Base-by-base conservation (phyloP, 92 coral and sea anemone genomes). In the Diadumene lineata region DNA sequence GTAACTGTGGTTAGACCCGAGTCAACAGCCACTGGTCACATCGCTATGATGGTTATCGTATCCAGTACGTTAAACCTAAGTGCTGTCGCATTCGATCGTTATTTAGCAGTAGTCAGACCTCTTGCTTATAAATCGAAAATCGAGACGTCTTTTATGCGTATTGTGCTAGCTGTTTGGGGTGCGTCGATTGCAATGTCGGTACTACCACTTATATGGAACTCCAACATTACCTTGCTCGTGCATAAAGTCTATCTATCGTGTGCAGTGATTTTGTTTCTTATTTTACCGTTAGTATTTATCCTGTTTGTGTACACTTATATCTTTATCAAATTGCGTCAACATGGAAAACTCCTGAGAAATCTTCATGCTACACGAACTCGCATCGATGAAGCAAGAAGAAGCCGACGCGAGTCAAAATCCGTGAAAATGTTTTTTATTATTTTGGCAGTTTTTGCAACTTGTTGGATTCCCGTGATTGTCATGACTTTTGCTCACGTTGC, bases 81-180 rank as follows among this genome's bases (percentile, higher is more conserved):
- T 25, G 78, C 85, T 31, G 91, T 86, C 19, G 81, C 91, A 0
- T 86, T 81, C 68, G 91, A 86, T 68, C 87, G 91, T 44, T 86
- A 82, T 46, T 66, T 78, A 6, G 91, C 91, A 24, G 87, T 86
- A 9, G 77, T 65, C 29, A 73, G 76, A 60, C 91, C 91, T 46
- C 77, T 86, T 22, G 73, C 74, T 64, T 86, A 86, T 72, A 82
- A 64, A 56, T 60, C 74, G 25, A 68, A 34, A 51, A 80, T 86
- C 32, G 68, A 70, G 44, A 60, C 60, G 31, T 65, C 81, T 24
- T 86, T 86, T 31, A 56, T 56, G 2, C 84, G 85, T 75, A 70
- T 86, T 13, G 77, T 82, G 11, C 34, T 75, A 7, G 79, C 81
- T 1, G 81, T 75, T 24, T 86, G 91, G 91, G 78, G 66, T 17